Evolutionary conservation across 1,140 invertebrate species (phyloP).

Genomic region (Ceratosolen fusciceps): DNA sequence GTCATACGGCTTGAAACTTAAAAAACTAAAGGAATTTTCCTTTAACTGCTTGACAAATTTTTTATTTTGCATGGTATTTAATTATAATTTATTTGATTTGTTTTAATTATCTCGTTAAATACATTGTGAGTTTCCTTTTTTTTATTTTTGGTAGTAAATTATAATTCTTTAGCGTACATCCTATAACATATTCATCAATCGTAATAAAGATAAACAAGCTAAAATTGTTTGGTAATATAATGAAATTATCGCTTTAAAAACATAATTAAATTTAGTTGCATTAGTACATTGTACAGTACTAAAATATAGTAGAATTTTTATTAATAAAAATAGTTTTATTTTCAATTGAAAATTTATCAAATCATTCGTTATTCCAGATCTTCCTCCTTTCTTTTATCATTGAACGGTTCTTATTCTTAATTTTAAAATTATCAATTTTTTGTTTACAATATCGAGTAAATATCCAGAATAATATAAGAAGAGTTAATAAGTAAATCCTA

Average conservation of each 20-base stretch:
- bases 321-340: neutral
- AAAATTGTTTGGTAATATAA: neutral
- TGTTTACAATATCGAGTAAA: neutral
- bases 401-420: conserved; percentile 8
- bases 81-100: neutral
- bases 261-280: neutral
- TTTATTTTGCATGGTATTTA: conserved; percentile 15
- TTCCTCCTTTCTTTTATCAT: conserved; percentile 32
- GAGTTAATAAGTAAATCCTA: neutral
- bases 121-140: conserved; percentile 8
- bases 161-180: too few relatives aligned
- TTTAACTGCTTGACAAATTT: neutral
- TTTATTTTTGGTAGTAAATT: neutral
- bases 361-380: neutral
- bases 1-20: neutral
- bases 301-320: too few relatives aligned
- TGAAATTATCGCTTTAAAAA: neutral
- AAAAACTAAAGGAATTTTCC: neutral
- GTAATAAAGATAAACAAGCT: too few relatives aligned
- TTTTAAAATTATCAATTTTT: neutral
- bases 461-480: neutral
- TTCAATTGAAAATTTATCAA: neutral
- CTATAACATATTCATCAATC: too few relatives aligned
- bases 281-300: too few relatives aligned
- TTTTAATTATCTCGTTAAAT: neutral